phyloP scores from a whole-genome alignment of 92 coral and sea anemone species.

The Chrysogorgia sp. region DNA sequence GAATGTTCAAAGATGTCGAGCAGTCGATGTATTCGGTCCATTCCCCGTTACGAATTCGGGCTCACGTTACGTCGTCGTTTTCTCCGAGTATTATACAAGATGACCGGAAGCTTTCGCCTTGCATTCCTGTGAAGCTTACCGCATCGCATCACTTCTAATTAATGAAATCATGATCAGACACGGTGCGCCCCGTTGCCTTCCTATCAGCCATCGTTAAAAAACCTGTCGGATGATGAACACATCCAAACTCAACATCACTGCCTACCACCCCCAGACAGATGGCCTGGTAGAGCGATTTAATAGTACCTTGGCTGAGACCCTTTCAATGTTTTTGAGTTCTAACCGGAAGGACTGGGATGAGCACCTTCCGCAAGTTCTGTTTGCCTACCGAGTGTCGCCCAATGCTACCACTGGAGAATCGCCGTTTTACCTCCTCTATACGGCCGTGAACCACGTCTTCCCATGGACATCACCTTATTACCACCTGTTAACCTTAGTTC shows the following conservation, averaged over 20 bases:
- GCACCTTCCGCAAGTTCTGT: constrained; percentile 49
- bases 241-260: background rate
- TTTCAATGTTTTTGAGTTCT: constrained; percentile 48
- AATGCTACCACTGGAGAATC: constrained; percentile 52
- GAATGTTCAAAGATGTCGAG: constrained; percentile 53
- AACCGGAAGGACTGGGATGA: constrained; percentile 65
- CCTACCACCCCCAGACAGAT: constrained; percentile 58
- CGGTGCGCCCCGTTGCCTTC: constrained; percentile 43
- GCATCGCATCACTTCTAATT: constrained; percentile 39
- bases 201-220: background rate
- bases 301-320: constrained; percentile 42
- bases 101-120: constrained; percentile 71
- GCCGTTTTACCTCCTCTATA: constrained; percentile 59
- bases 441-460: constrained; percentile 46
- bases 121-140: constrained; percentile 36
- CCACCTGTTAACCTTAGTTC: no score
- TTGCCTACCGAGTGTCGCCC: constrained; percentile 61
- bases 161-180: constrained; percentile 48
- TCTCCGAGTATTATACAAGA: constrained; percentile 55
- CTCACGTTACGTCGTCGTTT: constrained; percentile 49
- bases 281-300: constrained; percentile 56
- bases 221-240: background rate
- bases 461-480: no score
- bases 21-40: constrained; percentile 66
- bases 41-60: constrained; percentile 55